phyloP scores from a whole-genome alignment of 2,797 vertebrate species.

The Sarcophilus harrisii region DNA sequence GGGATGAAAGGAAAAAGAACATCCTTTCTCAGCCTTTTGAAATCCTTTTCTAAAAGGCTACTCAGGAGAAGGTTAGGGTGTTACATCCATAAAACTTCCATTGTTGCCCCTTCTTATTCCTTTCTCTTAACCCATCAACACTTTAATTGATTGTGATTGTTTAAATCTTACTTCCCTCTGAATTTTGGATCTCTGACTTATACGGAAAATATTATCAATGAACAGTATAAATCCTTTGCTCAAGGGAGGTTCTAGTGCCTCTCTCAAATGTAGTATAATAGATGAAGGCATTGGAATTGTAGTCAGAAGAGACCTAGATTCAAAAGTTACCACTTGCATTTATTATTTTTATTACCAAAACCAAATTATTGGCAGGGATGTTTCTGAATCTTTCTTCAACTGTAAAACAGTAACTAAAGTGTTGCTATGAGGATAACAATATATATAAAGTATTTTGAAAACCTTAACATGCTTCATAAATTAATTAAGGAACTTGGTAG shows the following conservation, averaged over 20 bases:
- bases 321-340: background rate
- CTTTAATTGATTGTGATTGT: background rate
- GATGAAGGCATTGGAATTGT: background rate
- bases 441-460: background rate
- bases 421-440: background rate
- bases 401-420: background rate
- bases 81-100: background rate
- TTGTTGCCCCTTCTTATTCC: background rate
- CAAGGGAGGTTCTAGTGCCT: background rate
- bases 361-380: background rate
- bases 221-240: background rate
- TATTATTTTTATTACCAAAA: background rate
- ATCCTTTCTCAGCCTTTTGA: background rate
- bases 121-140: background rate
- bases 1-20: constrained; percentile 35
- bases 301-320: background rate
- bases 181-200: background rate
- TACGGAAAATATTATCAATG: background rate
- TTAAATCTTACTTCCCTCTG: background rate
- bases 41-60: background rate
- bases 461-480: background rate
- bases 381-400: background rate
- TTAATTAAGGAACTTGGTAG: background rate
- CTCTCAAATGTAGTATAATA: background rate
- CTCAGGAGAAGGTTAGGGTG: background rate